A percentile compares a stretch with the other conserved stretches of the same genome.
Evolutionary conservation across 2,888 invertebrate species (phyloP).

Genomic region (Ametastegia equiseti): DNA sequence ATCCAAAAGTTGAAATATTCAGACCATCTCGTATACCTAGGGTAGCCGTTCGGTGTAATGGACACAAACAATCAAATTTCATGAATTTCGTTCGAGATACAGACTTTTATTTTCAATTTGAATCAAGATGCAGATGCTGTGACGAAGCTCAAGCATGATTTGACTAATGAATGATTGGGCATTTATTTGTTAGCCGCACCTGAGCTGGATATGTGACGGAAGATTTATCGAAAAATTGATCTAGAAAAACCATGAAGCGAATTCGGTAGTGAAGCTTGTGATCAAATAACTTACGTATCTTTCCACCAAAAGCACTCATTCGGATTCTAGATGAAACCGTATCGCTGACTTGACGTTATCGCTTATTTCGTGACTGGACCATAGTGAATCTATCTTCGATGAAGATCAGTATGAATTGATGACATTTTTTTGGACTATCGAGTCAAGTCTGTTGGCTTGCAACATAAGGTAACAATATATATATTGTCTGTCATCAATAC

Average conservation of each 20-base stretch:
- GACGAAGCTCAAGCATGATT: not conserved
- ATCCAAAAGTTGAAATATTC: too few relatives aligned
- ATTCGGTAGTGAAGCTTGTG: not conserved
- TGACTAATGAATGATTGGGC: not conserved
- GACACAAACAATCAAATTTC: not conserved
- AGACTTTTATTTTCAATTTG: not conserved
- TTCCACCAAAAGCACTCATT: not conserved
- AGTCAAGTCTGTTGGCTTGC: conserved; percentile 1
- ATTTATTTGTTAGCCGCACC: not conserved
- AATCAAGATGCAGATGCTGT: not conserved
- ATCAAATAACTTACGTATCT: not conserved
- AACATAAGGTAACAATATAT: not conserved
- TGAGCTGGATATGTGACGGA: not conserved
- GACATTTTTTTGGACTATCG: not conserved
- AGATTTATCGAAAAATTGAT: not conserved
- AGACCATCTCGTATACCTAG: too few relatives aligned
- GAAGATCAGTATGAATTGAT: not conserved
- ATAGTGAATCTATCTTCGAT: not conserved
- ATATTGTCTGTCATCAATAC: not conserved
- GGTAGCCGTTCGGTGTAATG: too few relatives aligned
- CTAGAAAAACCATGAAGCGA: not conserved
- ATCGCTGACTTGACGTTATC: not conserved
- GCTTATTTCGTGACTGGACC: not conserved
- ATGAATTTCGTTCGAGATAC: not conserved
- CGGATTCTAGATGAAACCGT: not conserved